Evolutionary conservation across 1,140 invertebrate species (phyloP).

Genomic region (Bemisia tabaci): DNA sequence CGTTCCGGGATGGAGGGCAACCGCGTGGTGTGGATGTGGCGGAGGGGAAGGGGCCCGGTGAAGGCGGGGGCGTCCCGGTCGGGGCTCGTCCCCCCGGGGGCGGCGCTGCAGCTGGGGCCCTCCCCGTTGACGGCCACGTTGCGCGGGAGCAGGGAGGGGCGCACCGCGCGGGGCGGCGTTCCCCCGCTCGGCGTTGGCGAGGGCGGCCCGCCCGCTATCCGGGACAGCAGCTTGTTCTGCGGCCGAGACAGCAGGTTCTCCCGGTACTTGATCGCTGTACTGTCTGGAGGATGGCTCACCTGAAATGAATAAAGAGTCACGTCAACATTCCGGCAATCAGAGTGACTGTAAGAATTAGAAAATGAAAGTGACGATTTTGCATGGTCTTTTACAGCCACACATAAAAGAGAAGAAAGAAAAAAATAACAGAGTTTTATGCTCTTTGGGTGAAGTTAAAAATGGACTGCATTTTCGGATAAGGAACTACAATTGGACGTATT

Average conservation of each 20-base stretch:
- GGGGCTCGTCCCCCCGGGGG: conserved; percentile 22
- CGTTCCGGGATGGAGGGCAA: conserved; percentile 69
- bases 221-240: conserved; percentile 13
- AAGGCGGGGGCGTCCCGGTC: conserved; percentile 17
- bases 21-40: conserved; percentile 56
- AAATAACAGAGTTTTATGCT: conserved; percentile 1
- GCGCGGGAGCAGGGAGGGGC: background rate
- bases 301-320: conserved; percentile 1
- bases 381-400: background rate
- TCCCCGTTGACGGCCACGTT: background rate
- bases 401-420: background rate
- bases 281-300: conserved; percentile 21
- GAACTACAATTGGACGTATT: too few relatives aligned
- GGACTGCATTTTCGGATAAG: background rate
- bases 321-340: background rate
- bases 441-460: background rate
- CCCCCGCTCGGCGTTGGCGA: conserved; percentile 31
- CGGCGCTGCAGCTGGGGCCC: conserved; percentile 21
- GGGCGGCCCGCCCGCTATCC: too few relatives aligned
- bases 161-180: conserved; percentile 24
- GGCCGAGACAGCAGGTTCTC: conserved; percentile 4
- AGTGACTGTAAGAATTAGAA: background rate
- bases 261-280: conserved; percentile 6
- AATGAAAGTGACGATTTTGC: background rate
- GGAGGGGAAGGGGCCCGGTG: conserved; percentile 38